Evolutionary conservation across 2,113 vertebrate genomes (phyloP).

Genomic region (Brachypteracias leptosomus): DNA sequence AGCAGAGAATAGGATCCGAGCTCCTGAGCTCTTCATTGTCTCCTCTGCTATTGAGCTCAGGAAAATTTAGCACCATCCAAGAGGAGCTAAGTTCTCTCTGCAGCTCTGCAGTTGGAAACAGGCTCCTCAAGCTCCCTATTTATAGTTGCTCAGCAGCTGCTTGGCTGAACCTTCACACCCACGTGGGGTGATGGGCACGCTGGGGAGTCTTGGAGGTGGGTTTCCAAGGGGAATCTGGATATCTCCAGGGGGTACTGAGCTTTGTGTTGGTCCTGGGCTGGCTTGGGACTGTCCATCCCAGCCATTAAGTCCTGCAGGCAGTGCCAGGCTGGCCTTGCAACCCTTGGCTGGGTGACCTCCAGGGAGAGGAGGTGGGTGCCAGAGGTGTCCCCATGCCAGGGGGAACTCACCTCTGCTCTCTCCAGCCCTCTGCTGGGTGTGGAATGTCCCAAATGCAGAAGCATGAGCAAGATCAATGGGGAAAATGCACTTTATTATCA

Average conservation of each 20-base stretch:
- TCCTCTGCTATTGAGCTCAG: background rate
- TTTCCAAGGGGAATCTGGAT: background rate
- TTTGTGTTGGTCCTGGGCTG: background rate
- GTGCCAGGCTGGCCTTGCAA: background rate
- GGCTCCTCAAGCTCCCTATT: background rate
- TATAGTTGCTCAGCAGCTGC: background rate
- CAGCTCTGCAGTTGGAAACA: background rate
- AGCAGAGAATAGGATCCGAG: background rate
- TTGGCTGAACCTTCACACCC: fast-evolving
- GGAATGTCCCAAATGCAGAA: background rate
- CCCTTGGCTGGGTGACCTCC: background rate
- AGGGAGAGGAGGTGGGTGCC: background rate
- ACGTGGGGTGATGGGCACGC: fast-evolving
- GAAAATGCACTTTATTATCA: background rate
- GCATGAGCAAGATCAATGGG: background rate
- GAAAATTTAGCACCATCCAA: background rate
- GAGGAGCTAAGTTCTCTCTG: background rate
- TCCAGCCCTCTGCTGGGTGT: background rate
- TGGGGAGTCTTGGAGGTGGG: background rate
- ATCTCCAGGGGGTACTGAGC: background rate
- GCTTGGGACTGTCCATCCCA: background rate
- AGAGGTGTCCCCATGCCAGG: background rate
- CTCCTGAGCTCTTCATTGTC: background rate
- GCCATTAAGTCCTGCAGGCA: fast-evolving
- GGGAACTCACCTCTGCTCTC: background rate